Percentiles rank a stretch among this genome's conserved stretches.
These are phyloP conservation scores for Neelides sp. DNA, from an alignment of 1,140 invertebrate genomes.

Conservation along the genomic window DNA sequence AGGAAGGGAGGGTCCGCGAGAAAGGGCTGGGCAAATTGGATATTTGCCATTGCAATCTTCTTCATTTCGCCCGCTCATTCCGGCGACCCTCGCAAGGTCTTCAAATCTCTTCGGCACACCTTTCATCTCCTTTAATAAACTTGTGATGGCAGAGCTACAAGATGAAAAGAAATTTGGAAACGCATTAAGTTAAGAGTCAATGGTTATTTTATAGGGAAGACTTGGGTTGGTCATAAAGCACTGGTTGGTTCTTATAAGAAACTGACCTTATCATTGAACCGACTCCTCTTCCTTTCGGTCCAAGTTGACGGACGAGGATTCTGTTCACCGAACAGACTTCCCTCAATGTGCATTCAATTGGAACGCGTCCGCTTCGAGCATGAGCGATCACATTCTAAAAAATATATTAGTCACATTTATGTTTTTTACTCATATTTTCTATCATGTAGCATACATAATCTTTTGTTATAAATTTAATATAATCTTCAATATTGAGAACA, in stretches of 20 bases:
- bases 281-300: neutral
- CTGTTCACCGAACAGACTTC: conserved; percentile 14
- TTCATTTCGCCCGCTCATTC: conserved; percentile 18
- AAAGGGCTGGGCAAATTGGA: conserved; percentile 16
- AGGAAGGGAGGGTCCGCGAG: neutral
- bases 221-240: too few species aligned
- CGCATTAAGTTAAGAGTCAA: neutral
- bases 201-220: neutral
- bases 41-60: conserved; percentile 19
- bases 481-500: too few species aligned
- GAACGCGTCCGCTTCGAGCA: conserved; percentile 10
- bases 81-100: conserved; percentile 9
- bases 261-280: conserved; percentile 12
- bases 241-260: too few species aligned
- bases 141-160: conserved; percentile 21
- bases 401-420: neutral
- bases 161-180: neutral
- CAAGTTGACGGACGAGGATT: conserved; percentile 8
- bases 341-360: conserved; percentile 12
- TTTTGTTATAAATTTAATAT: too few species aligned
- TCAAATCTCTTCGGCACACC: neutral
- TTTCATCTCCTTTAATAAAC: conserved; percentile 15
- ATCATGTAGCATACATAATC: too few species aligned
- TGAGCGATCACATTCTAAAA: conserved; percentile 19
- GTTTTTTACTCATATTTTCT: neutral